Evolutionary conservation across 2,113 vertebrate species (phyloP).

Genomic region (Crotalus tigris): DNA sequence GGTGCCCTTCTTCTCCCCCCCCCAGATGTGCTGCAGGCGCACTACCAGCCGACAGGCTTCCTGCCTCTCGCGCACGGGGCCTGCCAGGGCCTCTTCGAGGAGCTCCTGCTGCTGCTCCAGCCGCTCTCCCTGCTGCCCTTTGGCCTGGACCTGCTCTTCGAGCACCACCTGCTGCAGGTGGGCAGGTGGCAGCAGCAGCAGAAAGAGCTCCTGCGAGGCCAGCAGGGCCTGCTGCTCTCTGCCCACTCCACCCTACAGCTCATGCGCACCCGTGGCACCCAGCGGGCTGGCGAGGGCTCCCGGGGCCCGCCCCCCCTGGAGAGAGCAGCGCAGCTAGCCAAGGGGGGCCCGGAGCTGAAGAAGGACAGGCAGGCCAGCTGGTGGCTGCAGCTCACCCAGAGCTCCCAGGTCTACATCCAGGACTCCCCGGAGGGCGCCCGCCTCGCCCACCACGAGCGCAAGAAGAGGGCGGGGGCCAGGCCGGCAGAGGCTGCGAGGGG

Average conservation of each 20-base stretch:
- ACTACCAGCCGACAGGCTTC: conserved; percentile 91
- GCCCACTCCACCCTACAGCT: conserved; percentile 91
- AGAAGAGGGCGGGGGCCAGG: conserved; percentile 43
- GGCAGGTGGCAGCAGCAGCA: conserved; percentile 84
- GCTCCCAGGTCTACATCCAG: conserved; percentile 96
- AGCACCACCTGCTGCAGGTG: conserved; percentile 85
- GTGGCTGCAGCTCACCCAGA: conserved; percentile 99
- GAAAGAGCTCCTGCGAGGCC: conserved; percentile 87
- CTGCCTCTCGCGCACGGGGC: conserved; percentile 82
- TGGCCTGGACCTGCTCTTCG: conserved; percentile 90
- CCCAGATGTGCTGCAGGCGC: conserved; percentile 85
- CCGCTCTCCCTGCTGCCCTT: conserved; percentile 94
- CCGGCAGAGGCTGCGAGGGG: conserved; percentile 45
- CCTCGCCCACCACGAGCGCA: conserved; percentile 81
- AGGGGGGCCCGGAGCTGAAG: conserved; percentile 45
- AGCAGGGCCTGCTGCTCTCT: conserved; percentile 80
- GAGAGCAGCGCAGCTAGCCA: background rate
- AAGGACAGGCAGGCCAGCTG: conserved; percentile 84
- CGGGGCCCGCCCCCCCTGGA: accelerated
- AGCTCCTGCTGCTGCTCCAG: conserved; percentile 92
- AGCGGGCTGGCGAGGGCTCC: background rate
- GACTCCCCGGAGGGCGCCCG: conserved; percentile 76
- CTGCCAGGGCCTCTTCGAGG: conserved; percentile 86
- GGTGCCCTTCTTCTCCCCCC: conserved; percentile 10
- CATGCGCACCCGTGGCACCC: conserved; percentile 74